Base-by-base conservation (phyloP, 2,888 invertebrate genomes). In the Phyllotreta cruciferae region DNA sequence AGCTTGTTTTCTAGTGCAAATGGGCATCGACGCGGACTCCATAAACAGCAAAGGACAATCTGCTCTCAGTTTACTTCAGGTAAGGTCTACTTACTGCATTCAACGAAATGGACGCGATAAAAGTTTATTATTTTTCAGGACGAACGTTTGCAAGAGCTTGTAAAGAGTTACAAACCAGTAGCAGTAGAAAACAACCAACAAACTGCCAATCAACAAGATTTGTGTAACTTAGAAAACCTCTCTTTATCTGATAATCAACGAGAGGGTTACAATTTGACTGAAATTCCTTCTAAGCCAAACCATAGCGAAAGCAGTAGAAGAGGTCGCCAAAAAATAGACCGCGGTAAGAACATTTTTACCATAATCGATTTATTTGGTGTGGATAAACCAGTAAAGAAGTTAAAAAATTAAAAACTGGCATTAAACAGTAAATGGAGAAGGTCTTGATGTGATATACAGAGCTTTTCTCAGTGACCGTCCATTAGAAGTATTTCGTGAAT, bases 1-100 rank as follows among this genome's bases (percentile, higher is more conserved):
- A 56, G 87, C 90, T 2, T 90, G 91, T 76, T 93, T 87, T 78
- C 82, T 93, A 55, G 86, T 90, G 4, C 86, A 87, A 70, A 85
- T 85, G 72, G 89, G 87, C 2, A 85, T 87, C 66, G 85, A 85
- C 73, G 82, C 89, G 13, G 85, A 85, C 61, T 81, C 85, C 6
- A 84, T 85, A 64, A 92, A 93, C 75, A 85, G 84, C 56, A 87
- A 89, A 73, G 87, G 87, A 7, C 75, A 76, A 64, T 66, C 71
- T n/a, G 75, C 77, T 0, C 80, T 90, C 38, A 89, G 89, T 74
- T 83, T 90, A 69, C 81, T 91, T 50, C 84, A 85, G 37, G 87
- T 87, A 69, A 56, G 54, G 6, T 37, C 24, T 1, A 24, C 4
- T 24, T 1, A 24, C 4, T 24, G 24, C 4, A 24, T 4, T 24